Conservation (phyloP, 2,888 invertebrate species). For the Sacculina carcini region DNA sequence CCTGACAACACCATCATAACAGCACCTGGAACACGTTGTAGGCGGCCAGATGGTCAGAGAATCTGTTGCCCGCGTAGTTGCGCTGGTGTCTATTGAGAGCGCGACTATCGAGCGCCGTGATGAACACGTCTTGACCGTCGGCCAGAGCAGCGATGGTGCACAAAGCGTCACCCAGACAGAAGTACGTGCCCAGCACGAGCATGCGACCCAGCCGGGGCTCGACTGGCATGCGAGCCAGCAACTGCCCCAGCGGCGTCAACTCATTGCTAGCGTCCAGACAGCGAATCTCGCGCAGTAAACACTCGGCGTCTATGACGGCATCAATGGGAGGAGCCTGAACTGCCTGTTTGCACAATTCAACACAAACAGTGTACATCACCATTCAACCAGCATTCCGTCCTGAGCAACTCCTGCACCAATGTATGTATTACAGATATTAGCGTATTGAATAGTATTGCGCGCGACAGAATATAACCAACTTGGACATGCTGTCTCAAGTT, state of each 20-base stretch:
- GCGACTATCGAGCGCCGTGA: slow-evolving; percentile 24
- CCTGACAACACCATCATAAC: too few species aligned
- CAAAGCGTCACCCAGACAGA: slow-evolving; percentile 67
- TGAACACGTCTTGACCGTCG: slow-evolving; percentile 18
- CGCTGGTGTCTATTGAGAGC: slow-evolving; percentile 59
- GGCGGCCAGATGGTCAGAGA: slow-evolving; percentile 86
- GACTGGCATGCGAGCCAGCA: slow-evolving; percentile 77
- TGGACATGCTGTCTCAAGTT: too few species aligned
- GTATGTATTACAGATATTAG: too few species aligned
- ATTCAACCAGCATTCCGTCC: too few species aligned
- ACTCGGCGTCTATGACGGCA: slow-evolving; percentile 88
- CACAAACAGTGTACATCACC: too few species aligned
- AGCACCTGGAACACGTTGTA: slow-evolving; percentile 60
- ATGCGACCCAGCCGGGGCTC: slow-evolving; percentile 91
- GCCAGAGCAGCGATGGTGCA: slow-evolving; percentile 85
- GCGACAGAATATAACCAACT: too few species aligned
- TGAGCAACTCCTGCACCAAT: too few species aligned
- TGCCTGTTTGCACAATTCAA: slow-evolving; percentile 16
- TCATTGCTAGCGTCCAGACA: slow-evolving; percentile 67
- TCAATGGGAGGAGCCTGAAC: slow-evolving; percentile 39
- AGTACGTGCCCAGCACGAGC: slow-evolving; percentile 77
- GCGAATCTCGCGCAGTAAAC: slow-evolving; percentile 41
- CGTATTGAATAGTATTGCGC: too few species aligned
- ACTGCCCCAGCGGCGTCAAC: slow-evolving; percentile 71
- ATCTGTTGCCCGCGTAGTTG: slow-evolving; percentile 55